Percentiles rank a stretch among this genome's conserved stretches.
Conservation (phyloP, 2,888 invertebrate species). For the Endotricha flammealis region DNA sequence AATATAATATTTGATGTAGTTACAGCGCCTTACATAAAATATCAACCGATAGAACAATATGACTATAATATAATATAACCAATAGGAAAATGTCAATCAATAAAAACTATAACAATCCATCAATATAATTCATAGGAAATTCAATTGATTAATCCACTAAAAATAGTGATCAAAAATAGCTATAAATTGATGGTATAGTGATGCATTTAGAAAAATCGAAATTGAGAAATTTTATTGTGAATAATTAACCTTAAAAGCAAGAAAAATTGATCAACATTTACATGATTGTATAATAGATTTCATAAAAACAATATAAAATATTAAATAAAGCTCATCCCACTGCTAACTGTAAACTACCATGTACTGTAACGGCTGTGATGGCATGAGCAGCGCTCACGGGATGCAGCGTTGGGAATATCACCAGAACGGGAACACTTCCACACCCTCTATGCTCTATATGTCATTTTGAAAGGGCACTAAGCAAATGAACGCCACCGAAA, state of each 20-base stretch:
- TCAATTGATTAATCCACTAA: conserved; percentile 32
- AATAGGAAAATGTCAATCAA: conserved; percentile 65
- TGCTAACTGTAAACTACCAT: conserved; percentile 44
- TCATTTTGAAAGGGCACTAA: conserved; percentile 68
- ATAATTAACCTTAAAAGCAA: conserved; percentile 42
- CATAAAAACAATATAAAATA: conserved; percentile 45
- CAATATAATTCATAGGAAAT: conserved; percentile 44
- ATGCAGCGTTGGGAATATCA: conserved; percentile 44
- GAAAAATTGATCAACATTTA: conserved; percentile 37
- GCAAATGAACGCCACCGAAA: conserved; percentile 73
- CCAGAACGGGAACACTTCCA: conserved; percentile 47
- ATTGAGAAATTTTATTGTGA: conserved; percentile 43
- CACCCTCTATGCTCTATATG: conserved; percentile 35
- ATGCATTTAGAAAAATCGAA: conserved; percentile 41
- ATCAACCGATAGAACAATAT: conserved; percentile 69
- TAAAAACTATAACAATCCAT: conserved; percentile 60
- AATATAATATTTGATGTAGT: conserved; percentile 49
- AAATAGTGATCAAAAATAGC: conserved; percentile 40
- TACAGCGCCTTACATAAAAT: conserved; percentile 63
- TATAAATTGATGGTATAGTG: conserved; percentile 44
- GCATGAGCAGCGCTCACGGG: conserved; percentile 31
- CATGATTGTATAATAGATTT: conserved; percentile 37
- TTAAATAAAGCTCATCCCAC: conserved; percentile 50
- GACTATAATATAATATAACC: conserved; percentile 53
- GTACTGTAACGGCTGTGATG: conserved; percentile 36